These are phyloP conservation scores for Microplitis demolitor DNA, from an alignment of 1,140 invertebrate species.

Conservation along the genomic window DNA sequence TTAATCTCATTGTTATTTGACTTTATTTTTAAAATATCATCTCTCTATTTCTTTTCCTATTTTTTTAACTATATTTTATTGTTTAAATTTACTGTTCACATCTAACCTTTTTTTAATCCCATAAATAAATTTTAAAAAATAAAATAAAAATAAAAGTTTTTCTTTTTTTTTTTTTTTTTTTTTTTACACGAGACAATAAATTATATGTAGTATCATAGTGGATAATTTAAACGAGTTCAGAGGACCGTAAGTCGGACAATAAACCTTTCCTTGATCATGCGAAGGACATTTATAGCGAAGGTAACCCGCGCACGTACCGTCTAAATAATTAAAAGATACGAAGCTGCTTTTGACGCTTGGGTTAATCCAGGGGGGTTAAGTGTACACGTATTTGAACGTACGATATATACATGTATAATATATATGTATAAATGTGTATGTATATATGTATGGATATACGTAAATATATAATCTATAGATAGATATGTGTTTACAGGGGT, in stretches of 20 bases:
- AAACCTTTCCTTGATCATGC: slow-evolving; percentile 51
- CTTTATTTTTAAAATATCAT: too few species aligned
- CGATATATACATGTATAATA: not conserved
- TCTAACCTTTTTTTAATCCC: too few species aligned
- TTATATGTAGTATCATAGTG: not conserved
- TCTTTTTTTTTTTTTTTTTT: not conserved
- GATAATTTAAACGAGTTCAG: slow-evolving; percentile 35
- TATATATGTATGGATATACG: not conserved
- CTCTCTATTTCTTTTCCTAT: too few species aligned
- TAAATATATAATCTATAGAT: not conserved
- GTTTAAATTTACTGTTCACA: too few species aligned
- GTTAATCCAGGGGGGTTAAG: not conserved
- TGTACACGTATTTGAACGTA: not conserved
- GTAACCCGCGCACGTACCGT: slow-evolving; percentile 43
- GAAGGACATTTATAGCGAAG: slow-evolving; percentile 55
- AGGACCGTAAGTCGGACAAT: slow-evolving; percentile 23
- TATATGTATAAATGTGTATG: not conserved
- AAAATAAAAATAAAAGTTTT: too few species aligned
- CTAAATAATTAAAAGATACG: slow-evolving; percentile 62
- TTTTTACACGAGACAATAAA: not conserved
- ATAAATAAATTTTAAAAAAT: too few species aligned
- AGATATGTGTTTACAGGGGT: too few species aligned
- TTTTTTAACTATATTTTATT: too few species aligned
- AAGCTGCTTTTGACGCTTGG: slow-evolving; percentile 38
- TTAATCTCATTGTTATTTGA: too few species aligned